phyloP scores from a whole-genome alignment of 2,113 vertebrate species.

The Vanacampus margaritifer region DNA sequence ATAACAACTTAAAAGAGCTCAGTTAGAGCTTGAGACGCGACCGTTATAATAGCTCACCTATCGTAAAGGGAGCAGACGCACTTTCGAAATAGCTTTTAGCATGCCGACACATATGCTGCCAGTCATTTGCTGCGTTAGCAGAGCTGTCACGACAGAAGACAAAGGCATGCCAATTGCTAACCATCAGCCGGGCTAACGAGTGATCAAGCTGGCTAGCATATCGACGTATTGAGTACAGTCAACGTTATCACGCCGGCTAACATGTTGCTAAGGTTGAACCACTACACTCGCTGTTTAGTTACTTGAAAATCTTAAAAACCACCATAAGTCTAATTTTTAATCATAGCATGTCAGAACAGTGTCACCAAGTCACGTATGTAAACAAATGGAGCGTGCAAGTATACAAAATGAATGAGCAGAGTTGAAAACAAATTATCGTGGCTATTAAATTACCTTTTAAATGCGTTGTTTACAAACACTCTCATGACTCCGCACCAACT shows the following conservation, averaged over 20 bases:
- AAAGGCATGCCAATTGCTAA: constrained; percentile 4
- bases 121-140: not conserved
- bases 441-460: not conserved
- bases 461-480: constrained; percentile 70
- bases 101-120: not conserved
- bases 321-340: not conserved
- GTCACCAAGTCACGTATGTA: not conserved
- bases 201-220: not conserved
- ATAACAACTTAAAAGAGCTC: not conserved
- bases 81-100: constrained; percentile 24
- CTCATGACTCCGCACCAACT: constrained; percentile 65
- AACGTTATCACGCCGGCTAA: not conserved
- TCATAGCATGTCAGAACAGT: not conserved
- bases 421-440: too few relatives aligned
- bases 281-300: not conserved
- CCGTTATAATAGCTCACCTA: not conserved
- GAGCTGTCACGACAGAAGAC: constrained; percentile 21
- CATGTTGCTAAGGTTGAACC: not conserved
- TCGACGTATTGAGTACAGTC: too few relatives aligned
- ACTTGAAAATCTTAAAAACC: not conserved
- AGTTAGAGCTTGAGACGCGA: not conserved
- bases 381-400: not conserved
- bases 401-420: not conserved
- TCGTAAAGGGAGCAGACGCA: not conserved
- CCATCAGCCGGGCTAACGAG: not conserved